Evolutionary conservation across 2,888 invertebrate genomes (phyloP).

Genomic region (Sinelater perroti): DNA sequence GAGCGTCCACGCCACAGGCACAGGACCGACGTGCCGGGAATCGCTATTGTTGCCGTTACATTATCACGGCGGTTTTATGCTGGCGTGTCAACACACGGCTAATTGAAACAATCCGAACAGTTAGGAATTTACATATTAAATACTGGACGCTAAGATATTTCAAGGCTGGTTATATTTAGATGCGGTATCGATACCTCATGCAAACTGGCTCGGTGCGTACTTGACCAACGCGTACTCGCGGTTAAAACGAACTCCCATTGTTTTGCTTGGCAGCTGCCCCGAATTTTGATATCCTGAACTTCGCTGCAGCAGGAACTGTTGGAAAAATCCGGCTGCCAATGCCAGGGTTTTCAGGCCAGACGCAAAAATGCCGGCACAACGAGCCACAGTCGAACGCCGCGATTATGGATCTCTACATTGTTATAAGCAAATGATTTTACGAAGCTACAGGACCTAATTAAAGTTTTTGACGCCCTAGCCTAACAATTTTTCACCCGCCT

Average conservation of each 20-base stretch:
- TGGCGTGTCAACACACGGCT: slow-evolving; percentile 35
- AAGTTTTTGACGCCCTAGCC: too few relatives aligned
- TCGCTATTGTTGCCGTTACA: too few relatives aligned
- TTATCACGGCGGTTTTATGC: slow-evolving; percentile 20
- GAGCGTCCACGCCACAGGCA: too few relatives aligned
- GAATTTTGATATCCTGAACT: not conserved
- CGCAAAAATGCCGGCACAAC: slow-evolving; percentile 15
- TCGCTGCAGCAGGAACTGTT: not conserved
- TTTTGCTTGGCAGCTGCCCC: not conserved
- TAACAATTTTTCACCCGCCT: too few relatives aligned
- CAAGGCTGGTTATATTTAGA: slow-evolving; percentile 32
- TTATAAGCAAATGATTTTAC: too few relatives aligned
- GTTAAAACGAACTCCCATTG: too few relatives aligned
- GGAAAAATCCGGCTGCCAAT: not conserved
- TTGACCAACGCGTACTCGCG: not conserved
- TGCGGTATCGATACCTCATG: slow-evolving; percentile 12
- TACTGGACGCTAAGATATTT: slow-evolving; percentile 32
- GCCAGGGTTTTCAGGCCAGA: not conserved
- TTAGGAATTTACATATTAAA: slow-evolving; percentile 37
- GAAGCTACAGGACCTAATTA: too few relatives aligned
- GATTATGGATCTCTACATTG: too few relatives aligned
- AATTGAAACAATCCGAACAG: slow-evolving; percentile 38
- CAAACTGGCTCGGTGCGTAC: slow-evolving; percentile 13
- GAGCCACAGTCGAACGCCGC: not conserved
- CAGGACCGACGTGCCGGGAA: slow-evolving; percentile 27